A percentile compares a stretch with the other conserved stretches of the same genome.
These are phyloP conservation scores for Drosophila pandora DNA, from an alignment of 1,140 invertebrate species.

Conservation along the genomic window DNA sequence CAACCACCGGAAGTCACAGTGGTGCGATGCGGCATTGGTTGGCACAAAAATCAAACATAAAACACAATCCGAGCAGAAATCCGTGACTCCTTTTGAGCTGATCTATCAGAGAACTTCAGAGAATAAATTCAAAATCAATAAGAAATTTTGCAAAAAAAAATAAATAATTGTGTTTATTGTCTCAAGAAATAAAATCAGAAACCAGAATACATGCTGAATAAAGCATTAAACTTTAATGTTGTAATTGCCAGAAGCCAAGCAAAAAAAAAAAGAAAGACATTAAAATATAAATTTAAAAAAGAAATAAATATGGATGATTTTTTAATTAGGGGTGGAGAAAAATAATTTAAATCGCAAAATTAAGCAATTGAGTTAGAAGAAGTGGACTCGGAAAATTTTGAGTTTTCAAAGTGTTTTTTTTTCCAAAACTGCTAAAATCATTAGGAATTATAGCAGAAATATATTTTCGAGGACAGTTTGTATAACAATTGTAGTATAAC, in stretches of 20 bases:
- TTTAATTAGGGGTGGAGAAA: neutral
- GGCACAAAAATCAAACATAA: neutral
- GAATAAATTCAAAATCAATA: conserved; percentile 12
- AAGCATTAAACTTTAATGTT: conserved; percentile 55
- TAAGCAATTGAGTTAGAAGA: too few relatives aligned
- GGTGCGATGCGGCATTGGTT: neutral
- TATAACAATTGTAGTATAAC: too few relatives aligned
- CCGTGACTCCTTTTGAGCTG: conserved; percentile 67
- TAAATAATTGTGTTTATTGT: conserved; percentile 21
- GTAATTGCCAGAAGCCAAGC: conserved; percentile 60
- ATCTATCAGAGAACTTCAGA: conserved; percentile 11
- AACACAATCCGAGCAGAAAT: conserved; percentile 32
- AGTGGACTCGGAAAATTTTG: too few relatives aligned
- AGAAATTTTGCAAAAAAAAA: conserved; percentile 9
- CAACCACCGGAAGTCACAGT: conserved; percentile 1
- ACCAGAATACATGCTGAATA: conserved; percentile 27
- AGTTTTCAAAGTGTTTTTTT: too few relatives aligned
- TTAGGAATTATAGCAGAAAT: too few relatives aligned
- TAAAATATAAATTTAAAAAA: conserved; percentile 29
- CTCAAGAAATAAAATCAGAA: conserved; percentile 20
- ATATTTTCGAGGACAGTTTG: too few relatives aligned
- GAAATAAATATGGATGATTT: neutral
- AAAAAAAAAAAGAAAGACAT: conserved; percentile 18
- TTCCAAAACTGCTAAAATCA: too few relatives aligned
- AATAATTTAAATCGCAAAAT: too few relatives aligned